Evolutionary conservation across 2,113 vertebrate genomes (phyloP).

Genomic region (Ictalurus furcatus): DNA sequence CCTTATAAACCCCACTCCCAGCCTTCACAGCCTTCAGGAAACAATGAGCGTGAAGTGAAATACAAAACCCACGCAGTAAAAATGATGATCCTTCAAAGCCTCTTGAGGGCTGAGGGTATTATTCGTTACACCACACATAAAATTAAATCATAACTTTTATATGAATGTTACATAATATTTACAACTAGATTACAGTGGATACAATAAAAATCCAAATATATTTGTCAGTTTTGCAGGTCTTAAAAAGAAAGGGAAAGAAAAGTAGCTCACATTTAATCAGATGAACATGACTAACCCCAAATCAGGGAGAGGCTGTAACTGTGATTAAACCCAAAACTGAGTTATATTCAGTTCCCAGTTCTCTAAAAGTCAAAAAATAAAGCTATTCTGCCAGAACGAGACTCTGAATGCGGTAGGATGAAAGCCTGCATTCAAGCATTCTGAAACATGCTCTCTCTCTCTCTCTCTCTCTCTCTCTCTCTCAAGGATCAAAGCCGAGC

Average conservation of each 20-base stretch:
- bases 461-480: not conserved
- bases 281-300: not conserved
- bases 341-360: slow-evolving; percentile 2
- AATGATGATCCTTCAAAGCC: not conserved
- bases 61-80: not conserved
- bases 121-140: not conserved
- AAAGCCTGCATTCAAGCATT: slow-evolving; percentile 51
- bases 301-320: not conserved
- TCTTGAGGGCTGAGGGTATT: slow-evolving; percentile 1
- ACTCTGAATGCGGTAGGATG: slow-evolving; percentile 35
- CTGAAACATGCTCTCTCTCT: slow-evolving; percentile 14
- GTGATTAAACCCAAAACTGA: slow-evolving; percentile 23
- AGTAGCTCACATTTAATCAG: slow-evolving; percentile 1
- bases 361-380: slow-evolving; percentile 27
- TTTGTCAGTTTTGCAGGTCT: not conserved
- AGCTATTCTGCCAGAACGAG: slow-evolving; percentile 35
- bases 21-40: slow-evolving; percentile 15
- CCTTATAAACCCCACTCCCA: slow-evolving; percentile 14
- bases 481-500: slow-evolving; percentile 47
- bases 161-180: slow-evolving; percentile 1
- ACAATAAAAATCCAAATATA: not conserved
- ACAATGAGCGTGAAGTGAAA: slow-evolving; percentile 33
- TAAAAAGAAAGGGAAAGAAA: not conserved
- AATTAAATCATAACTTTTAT: slow-evolving; percentile 12
- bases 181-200: not conserved